These are phyloP conservation scores for Tenrec ecaudatus DNA, from an alignment of 2,113 vertebrate genomes.

Conservation along the genomic window DNA sequence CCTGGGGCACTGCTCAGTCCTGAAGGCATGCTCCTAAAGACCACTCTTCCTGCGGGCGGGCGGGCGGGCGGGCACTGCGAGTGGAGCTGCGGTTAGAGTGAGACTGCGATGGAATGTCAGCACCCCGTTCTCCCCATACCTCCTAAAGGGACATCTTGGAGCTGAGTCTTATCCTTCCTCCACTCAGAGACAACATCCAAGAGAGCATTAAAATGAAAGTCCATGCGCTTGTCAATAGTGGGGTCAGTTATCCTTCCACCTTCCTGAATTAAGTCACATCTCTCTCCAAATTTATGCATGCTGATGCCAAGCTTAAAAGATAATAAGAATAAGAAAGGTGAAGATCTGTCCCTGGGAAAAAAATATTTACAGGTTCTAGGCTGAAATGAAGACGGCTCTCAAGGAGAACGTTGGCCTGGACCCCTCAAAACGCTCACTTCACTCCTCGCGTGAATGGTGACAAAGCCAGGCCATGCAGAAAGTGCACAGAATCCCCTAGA, in stretches of 20 bases:
- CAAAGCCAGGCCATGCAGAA: background rate
- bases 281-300: conserved; percentile 97
- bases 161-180: conserved; percentile 98
- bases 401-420: conserved; percentile 25
- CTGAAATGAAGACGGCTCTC: conserved; percentile 59
- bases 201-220: conserved; percentile 99
- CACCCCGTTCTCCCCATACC: conserved; percentile 87
- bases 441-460: background rate
- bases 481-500: background rate
- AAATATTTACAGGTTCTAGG: conserved; percentile 67
- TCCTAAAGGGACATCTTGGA: conserved; percentile 95
- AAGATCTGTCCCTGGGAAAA: conserved; percentile 66
- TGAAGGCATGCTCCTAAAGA: background rate
- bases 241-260: conserved; percentile 94
- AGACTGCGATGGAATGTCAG: background rate
- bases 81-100: background rate
- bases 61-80: background rate
- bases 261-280: conserved; percentile 98
- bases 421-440: background rate
- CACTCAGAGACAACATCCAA: conserved; percentile 98
- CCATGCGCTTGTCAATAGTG: conserved; percentile 98
- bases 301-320: conserved; percentile 93
- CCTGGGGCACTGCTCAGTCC: background rate
- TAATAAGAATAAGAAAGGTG: conserved; percentile 83
- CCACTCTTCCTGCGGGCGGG: no score